phyloP scores from a whole-genome alignment of 2,888 invertebrate genomes.

The Zygothrica quintamaculata region DNA sequence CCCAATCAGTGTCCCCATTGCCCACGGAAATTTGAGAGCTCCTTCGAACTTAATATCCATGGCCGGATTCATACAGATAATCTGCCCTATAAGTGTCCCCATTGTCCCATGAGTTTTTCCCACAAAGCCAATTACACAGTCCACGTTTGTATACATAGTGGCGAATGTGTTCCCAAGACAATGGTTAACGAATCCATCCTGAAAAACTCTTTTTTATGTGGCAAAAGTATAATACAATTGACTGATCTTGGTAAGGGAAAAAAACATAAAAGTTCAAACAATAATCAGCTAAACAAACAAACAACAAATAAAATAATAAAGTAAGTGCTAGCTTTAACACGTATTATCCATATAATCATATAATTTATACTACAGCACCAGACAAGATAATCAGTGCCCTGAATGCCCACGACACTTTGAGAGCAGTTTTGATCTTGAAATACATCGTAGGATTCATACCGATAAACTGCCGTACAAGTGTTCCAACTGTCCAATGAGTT shows the following conservation, averaged over 20 bases:
- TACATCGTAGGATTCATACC: constrained; percentile 39
- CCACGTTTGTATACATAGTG: constrained; percentile 21
- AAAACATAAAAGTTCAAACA: no score
- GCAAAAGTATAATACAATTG: no score
- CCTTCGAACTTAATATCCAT: constrained; percentile 33
- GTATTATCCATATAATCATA: no score
- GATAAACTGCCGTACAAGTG: constrained; percentile 30
- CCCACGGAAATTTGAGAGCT: constrained; percentile 11
- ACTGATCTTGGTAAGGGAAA: no score
- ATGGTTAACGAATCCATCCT: not conserved
- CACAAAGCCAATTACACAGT: constrained; percentile 29
- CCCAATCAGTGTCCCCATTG: constrained; percentile 34
- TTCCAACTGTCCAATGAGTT: constrained; percentile 34
- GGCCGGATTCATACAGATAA: constrained; percentile 26
- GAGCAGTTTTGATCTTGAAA: constrained; percentile 17
- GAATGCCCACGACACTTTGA: constrained; percentile 27
- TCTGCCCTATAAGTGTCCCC: constrained; percentile 30
- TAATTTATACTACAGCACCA: not conserved
- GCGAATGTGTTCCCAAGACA: constrained; percentile 3
- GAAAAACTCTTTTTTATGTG: no score
- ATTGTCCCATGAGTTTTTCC: constrained; percentile 28
- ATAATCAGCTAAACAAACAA: no score
- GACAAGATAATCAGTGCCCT: constrained; percentile 21
- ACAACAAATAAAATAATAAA: no score
- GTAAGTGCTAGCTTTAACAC: no score